Evolutionary conservation across 2,888 invertebrate species (phyloP).

Genomic region (Campopleginae sp.): DNA sequence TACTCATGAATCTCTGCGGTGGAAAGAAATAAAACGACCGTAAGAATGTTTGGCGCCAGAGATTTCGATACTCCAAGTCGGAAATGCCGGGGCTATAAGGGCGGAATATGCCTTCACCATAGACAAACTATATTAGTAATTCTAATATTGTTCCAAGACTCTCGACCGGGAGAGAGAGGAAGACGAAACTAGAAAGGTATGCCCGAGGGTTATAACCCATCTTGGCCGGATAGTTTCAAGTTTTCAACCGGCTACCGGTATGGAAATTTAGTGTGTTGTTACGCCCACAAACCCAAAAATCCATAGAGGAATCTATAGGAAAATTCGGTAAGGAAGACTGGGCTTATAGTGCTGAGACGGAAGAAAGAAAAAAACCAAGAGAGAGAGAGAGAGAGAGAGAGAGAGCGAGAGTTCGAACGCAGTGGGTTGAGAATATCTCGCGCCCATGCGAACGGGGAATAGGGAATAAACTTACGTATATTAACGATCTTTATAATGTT

Average conservation of each 20-base stretch:
- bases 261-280: slow-evolving; percentile 66
- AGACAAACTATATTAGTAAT: slow-evolving; percentile 55
- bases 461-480: slow-evolving; percentile 66
- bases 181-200: not conserved
- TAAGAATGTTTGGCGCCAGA: slow-evolving; percentile 34
- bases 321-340: slow-evolving; percentile 59
- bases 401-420: slow-evolving; percentile 7
- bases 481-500: slow-evolving; percentile 66
- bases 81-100: not conserved
- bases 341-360: slow-evolving; percentile 16
- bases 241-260: slow-evolving; percentile 68
- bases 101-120: slow-evolving; percentile 27
- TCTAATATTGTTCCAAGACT: slow-evolving; percentile 64
- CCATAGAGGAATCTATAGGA: slow-evolving; percentile 48
- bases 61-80: slow-evolving; percentile 4
- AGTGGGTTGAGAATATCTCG: slow-evolving; percentile 30
- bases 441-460: slow-evolving; percentile 45
- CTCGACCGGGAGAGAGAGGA: slow-evolving; percentile 7
- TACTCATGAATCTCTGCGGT: slow-evolving; percentile 19
- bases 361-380: not conserved
- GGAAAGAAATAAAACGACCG: not conserved
- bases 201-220: slow-evolving; percentile 56
- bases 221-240: slow-evolving; percentile 53
- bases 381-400: not conserved
- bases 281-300: slow-evolving; percentile 67